Percentiles rank a stretch among this genome's conserved stretches.
phyloP scores from a whole-genome alignment of 2,888 invertebrate species.

The Agriopis marginaria region DNA sequence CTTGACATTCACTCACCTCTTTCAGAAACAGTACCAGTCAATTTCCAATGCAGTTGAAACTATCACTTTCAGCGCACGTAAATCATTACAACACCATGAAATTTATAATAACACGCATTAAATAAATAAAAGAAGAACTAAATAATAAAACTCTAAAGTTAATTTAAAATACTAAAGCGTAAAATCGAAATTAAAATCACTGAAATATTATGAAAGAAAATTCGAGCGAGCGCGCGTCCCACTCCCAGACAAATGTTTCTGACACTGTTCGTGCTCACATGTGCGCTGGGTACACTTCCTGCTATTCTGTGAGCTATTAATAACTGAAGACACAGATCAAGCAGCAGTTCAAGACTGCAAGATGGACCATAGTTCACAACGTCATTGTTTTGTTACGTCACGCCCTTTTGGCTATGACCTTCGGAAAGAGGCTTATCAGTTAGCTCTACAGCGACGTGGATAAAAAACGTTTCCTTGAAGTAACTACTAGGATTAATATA shows the following conservation, averaged over 20 bases:
- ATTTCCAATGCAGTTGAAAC: slow-evolving; percentile 1
- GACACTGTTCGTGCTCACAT: slow-evolving; percentile 4
- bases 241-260: background rate
- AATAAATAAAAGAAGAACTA: background rate
- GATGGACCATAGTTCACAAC: slow-evolving; percentile 14
- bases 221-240: background rate
- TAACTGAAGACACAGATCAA: slow-evolving; percentile 16
- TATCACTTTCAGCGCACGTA: background rate
- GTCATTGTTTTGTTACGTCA: slow-evolving; percentile 10
- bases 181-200: slow-evolving; percentile 1
- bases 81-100: background rate
- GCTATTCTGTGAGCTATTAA: slow-evolving; percentile 29
- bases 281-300: slow-evolving; percentile 11
- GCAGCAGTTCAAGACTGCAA: slow-evolving; percentile 8
- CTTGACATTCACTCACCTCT: slow-evolving; percentile 11
- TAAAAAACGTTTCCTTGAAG: background rate
- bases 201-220: slow-evolving; percentile 5
- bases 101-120: background rate
- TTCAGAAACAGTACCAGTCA: slow-evolving; percentile 9
- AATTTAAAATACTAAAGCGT: background rate
- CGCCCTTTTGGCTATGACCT: background rate
- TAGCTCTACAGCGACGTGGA: background rate
- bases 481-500: too few species aligned
- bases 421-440: slow-evolving; percentile 8
- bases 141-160: background rate